Conservation (phyloP, 2,888 invertebrate genomes). For the Catocala fraxini region DNA sequence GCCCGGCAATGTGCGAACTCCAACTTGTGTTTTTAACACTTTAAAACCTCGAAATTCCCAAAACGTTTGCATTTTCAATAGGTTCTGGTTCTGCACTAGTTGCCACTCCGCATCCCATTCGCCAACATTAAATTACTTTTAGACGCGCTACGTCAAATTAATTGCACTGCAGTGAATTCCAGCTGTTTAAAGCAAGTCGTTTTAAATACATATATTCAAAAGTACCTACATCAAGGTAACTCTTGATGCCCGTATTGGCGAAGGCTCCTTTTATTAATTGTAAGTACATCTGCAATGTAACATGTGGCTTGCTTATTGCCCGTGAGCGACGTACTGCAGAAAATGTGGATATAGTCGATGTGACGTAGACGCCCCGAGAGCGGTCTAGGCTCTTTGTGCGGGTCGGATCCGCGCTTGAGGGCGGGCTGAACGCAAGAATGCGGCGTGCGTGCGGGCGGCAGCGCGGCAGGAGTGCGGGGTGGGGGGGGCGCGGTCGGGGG, state of each 20-base stretch:
- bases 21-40: not conserved
- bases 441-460: slow-evolving; percentile 83
- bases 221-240: slow-evolving; percentile 30
- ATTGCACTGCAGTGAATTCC: slow-evolving; percentile 56
- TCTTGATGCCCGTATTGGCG: slow-evolving; percentile 6
- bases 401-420: slow-evolving; percentile 61
- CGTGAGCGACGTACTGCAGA: slow-evolving; percentile 52
- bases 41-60: slow-evolving; percentile 18
- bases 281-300: slow-evolving; percentile 56
- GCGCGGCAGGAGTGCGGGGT: slow-evolving; percentile 65
- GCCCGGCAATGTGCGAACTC: not conserved
- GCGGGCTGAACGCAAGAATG: slow-evolving; percentile 79
- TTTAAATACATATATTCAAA: slow-evolving; percentile 35
- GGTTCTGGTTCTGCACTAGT: slow-evolving; percentile 27
- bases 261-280: slow-evolving; percentile 30
- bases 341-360: slow-evolving; percentile 51
- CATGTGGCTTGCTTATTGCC: slow-evolving; percentile 30
- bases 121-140: slow-evolving; percentile 42
- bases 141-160: slow-evolving; percentile 48
- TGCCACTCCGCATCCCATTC: slow-evolving; percentile 36
- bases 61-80: slow-evolving; percentile 36
- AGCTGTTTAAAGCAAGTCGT: slow-evolving; percentile 32
- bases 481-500: slow-evolving; percentile 69
- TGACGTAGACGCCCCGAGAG: slow-evolving; percentile 55
- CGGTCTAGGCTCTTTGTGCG: slow-evolving; percentile 70